Conservation (phyloP, 1,140 invertebrate genomes). For the Mylabris phalerata region DNA sequence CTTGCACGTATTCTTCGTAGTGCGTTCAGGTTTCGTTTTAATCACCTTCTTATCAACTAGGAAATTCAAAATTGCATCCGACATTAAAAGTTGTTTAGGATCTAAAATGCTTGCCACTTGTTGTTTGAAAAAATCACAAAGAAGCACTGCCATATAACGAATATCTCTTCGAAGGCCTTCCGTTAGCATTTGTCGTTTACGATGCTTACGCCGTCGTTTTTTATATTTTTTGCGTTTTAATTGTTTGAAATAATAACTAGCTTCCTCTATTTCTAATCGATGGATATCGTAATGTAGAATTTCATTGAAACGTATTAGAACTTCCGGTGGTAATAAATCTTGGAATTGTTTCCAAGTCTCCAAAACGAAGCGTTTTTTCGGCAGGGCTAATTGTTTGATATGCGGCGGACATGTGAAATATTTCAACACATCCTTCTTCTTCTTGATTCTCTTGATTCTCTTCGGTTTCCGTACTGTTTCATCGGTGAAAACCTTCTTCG, state of each 20-base stretch:
- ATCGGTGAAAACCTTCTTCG: constrained; percentile 8
- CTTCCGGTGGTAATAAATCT: constrained; percentile 21
- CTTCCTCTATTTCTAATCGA: constrained; percentile 23
- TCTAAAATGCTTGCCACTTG: constrained; percentile 25
- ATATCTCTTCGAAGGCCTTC: constrained; percentile 20
- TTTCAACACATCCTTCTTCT: background rate
- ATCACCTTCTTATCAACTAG: constrained; percentile 13
- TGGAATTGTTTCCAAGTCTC: constrained; percentile 28
- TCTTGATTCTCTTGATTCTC: constrained; percentile 7
- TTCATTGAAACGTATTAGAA: constrained; percentile 25
- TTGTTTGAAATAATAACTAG: constrained; percentile 29
- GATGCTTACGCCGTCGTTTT: constrained; percentile 14
- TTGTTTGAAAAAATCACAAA: constrained; percentile 26
- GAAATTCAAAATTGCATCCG: constrained; percentile 24
- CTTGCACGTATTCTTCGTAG: constrained; percentile 22
- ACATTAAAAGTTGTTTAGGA: constrained; percentile 31
- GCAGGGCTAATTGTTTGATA: constrained; percentile 24
- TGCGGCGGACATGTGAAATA: constrained; percentile 23
- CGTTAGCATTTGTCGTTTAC: constrained; percentile 11
- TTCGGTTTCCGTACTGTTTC: constrained; percentile 1
- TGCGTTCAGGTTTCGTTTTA: constrained; percentile 21
- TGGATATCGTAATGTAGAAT: constrained; percentile 28
- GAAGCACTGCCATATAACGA: constrained; percentile 7
- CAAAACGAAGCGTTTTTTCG: constrained; percentile 27
- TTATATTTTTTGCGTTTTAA: constrained; percentile 21